Evolutionary conservation across 2,888 invertebrate species (phyloP).

Genomic region (Pseudococcus jackbeardsleyi): DNA sequence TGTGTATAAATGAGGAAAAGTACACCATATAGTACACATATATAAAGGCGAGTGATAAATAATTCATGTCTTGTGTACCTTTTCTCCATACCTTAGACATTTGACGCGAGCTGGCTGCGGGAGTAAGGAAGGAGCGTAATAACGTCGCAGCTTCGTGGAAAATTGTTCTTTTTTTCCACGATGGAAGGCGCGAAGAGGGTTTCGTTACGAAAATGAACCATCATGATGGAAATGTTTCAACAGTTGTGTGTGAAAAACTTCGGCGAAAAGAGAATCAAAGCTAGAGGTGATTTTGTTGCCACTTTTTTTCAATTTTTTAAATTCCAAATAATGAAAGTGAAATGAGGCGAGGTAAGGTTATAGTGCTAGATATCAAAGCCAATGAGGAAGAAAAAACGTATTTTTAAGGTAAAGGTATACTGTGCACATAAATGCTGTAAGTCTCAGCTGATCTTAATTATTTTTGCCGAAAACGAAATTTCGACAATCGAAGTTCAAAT

Average conservation of each 20-base stretch:
- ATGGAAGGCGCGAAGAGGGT: not conserved
- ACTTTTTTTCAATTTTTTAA: not conserved
- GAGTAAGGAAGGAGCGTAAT: not conserved
- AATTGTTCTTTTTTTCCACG: not conserved
- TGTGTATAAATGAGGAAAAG: not conserved
- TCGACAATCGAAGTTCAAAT: no score
- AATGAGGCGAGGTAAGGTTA: not conserved
- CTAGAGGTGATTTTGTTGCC: not conserved
- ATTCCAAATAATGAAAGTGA: conserved; percentile 22
- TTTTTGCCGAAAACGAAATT: no score
- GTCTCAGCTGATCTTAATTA: not conserved
- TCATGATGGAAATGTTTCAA: not conserved
- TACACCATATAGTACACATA: not conserved
- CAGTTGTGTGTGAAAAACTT: not conserved
- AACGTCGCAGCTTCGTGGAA: not conserved
- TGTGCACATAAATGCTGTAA: not conserved
- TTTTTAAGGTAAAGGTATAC: not conserved
- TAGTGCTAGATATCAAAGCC: not conserved
- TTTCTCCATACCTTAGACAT: conserved; percentile 8
- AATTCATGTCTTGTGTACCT: conserved; percentile 21
- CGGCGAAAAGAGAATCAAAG: not conserved
- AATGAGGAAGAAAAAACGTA: conserved; percentile 10
- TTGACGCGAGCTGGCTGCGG: not conserved
- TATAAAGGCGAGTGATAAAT: conserved; percentile 8
- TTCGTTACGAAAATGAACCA: not conserved